Base-by-base conservation (phyloP, 1,140 invertebrate species). In the Lasioglossum baleicum region DNA sequence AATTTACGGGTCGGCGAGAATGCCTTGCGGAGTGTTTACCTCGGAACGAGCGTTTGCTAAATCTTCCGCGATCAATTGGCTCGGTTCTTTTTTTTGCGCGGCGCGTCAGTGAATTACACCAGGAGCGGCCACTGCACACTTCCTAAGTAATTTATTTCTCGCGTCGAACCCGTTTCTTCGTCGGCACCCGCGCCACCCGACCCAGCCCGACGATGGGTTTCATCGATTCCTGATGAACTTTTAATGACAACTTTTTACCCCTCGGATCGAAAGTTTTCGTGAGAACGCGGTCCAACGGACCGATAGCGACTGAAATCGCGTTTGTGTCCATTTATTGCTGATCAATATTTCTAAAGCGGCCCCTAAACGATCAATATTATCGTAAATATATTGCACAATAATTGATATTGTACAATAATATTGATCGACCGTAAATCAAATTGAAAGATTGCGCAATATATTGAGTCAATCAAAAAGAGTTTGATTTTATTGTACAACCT, bases 121-220 rank as follows among this genome's bases (percentile, higher is more conserved):
- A 26, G 35, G 10, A 4, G 31, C 31, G 20, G 44, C 17, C 35
- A 15, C 51, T 7, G 51, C 51, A 35, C 69, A 42, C 60, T 76
- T 70, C 42, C 69, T 42, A 22, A 65, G 76, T 78, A 78, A 78
- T 72, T 78, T 78, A 73, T 78, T 78, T 78, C 76, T 72, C 76
- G 31, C 42, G 76, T 72, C 76, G 76, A 78, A 72, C 75, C 44
- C 20, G 44, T 63, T 70, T 72, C 61, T 72, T 78, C 40, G 44
- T 0, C 74, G 8, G 64, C 66, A 35, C 60, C 44, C 40, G 44
- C 53, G 51, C 40, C 40, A 66, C 31, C 51, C 17, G 51, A 5
- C 51, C 44, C 44, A 11, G 44, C 44, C 44, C 44, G 10, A 48
- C 2, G 51, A 6, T 8, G 56, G 20, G 56, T 72, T 78, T 78